Percentiles rank a stretch among this genome's conserved stretches.
phyloP scores from a whole-genome alignment of 2,888 invertebrate genomes.

The Rhimphoctona megacephalus region DNA sequence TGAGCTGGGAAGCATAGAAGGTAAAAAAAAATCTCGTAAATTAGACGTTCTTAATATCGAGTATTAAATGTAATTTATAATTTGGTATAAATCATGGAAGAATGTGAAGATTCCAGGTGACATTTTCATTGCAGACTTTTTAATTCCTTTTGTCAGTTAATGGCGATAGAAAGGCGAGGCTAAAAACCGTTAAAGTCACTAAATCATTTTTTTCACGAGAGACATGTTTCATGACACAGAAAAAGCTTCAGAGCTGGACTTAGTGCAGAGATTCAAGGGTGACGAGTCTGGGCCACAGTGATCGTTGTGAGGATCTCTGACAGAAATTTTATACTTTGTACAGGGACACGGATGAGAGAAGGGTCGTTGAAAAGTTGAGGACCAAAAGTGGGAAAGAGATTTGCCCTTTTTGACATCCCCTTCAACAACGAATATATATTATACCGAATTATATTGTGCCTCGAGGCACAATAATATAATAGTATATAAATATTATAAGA shows the following conservation, averaged over 20 bases:
- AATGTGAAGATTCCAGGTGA: neutral
- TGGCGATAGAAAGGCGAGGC: neutral
- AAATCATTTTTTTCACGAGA: slow-evolving; percentile 8
- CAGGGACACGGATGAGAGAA: slow-evolving; percentile 1
- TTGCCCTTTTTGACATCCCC: slow-evolving; percentile 51
- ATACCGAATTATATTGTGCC: slow-evolving; percentile 58
- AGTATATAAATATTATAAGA: slow-evolving; percentile 61
- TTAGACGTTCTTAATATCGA: neutral
- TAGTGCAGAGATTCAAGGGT: slow-evolving; percentile 9
- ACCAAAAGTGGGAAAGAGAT: slow-evolving; percentile 49
- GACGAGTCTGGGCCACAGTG: slow-evolving; percentile 5
- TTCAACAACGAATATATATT: slow-evolving; percentile 60
- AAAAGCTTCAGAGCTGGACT: slow-evolving; percentile 8
- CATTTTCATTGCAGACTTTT: neutral
- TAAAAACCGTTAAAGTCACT: neutral
- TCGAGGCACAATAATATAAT: slow-evolving; percentile 50
- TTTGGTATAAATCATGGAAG: neutral
- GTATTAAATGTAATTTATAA: neutral
- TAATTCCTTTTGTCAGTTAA: neutral
- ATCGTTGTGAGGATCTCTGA: slow-evolving; percentile 30
- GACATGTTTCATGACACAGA: neutral
- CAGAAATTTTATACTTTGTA: slow-evolving; percentile 17
- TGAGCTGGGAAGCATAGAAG: too few species aligned
- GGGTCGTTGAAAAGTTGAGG: slow-evolving; percentile 31
- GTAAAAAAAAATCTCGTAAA: neutral